Base-by-base conservation (phyloP, 2,888 invertebrate species). In the Leptopterna dolabrata region DNA sequence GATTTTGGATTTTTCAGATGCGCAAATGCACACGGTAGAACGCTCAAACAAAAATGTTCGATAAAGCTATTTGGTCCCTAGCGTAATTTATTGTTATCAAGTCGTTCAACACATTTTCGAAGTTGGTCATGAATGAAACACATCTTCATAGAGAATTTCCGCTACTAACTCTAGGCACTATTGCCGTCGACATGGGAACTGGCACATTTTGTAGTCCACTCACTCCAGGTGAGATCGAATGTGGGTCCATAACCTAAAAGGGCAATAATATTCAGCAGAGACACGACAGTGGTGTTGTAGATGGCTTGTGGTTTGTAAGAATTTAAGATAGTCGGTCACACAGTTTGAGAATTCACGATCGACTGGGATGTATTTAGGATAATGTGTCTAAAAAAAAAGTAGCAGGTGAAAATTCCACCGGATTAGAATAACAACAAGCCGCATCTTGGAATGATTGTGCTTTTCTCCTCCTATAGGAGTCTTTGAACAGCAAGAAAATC, bases 121-220 rank as follows among this genome's bases (percentile, higher is more conserved):
- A 88, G 63, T 24, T 84, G 73, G 47, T 88, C 88, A 27, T 86
- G 87, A 30, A 88, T 24, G 45, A 88, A 43, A 45, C 47, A 80
- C 73, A 86, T 88, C 29, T 86, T 41, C 81, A 89, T 87, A 13
- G 88, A 78, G 41, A 89, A 89, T 86, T 89, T 89, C 87, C 89
- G 89, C 43, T 80, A n/a, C 43, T 45, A 80, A 41, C 41, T 14
- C 43, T 16, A 41, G 80, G 80, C 43, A 80, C 19, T 27, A n/a
- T 41, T 41, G 43, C 80, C 13, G 43, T 80, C 16, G 76, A 45
- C 16, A 11, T 45, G 45, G 45, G 16, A 45, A 45, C 45, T 16
- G 45, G 45, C 16, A 45, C 70, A 2, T 27, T 14, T 1, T 27
- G 70, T 70, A 29, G 6, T 70, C 70, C 29, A 70, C 24, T 70